Base-by-base conservation (phyloP, 2,888 invertebrate species). In the Phyto melanocephala region DNA sequence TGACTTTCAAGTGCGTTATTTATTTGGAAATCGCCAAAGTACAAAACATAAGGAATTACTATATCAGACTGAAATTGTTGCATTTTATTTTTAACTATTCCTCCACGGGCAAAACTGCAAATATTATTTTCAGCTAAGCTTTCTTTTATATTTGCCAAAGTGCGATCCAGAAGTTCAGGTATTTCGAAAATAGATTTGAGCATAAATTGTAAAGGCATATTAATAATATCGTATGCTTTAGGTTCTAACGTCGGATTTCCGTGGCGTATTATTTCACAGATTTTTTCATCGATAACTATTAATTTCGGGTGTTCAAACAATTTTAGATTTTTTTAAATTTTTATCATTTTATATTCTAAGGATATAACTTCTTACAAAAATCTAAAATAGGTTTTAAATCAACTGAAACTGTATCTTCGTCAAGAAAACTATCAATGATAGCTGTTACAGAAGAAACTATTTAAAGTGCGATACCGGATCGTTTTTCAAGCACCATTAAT, bases 11-110 rank as follows among this genome's bases (percentile, higher is more conserved):
- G 65, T 3, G 74, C 52, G 50, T 80, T 74, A 28, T 72, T 80
- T 33, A 80, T 74, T 80, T 80, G 79, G 45, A 74, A 80, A 37
- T 80, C 80, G 15, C 68, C 67, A 60, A 80, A 60, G 22, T 62
- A 65, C 7, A 76, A 20, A 22, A n/a, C 58, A 45, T 67, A 76
- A 7, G 76, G 76, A 50, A 76, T 58, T 22, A 76, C 67, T 45
- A 58, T 17, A 50, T 72, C 20, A 17, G 50, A 56, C 1, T 24
- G 0, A 42, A 68, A 54, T 11, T 11, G 15, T 63, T 42, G 15
- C 52, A 35, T 62, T 56, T 45, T 62, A 6, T 0, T 33, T 63
- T 63, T 70, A 63, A 78, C 70, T 5, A 70, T 52, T 54, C 62
- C 54, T 20, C 52, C 78, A 52, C 52, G 70, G 42, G 68, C 54